phyloP scores from a whole-genome alignment of 2,797 vertebrate species.

The Rhinophrynus dorsalis region DNA sequence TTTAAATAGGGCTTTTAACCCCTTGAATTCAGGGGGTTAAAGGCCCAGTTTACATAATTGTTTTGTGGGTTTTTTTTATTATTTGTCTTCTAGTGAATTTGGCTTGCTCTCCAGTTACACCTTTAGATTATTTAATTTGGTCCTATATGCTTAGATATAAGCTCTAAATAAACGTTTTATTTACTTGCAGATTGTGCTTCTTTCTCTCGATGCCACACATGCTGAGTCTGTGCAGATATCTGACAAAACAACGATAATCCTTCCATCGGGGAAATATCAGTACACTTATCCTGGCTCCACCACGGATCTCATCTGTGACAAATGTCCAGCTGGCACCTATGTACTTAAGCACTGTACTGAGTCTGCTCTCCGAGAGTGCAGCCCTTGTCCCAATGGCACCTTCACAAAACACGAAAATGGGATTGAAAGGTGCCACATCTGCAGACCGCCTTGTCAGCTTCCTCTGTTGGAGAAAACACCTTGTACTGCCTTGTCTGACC shows the following conservation, averaged over 20 bases:
- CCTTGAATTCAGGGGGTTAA: too few relatives aligned
- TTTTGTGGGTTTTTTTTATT: too few relatives aligned
- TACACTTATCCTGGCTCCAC: conserved; percentile 78
- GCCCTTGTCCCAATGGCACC: conserved; percentile 77
- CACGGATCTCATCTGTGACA: conserved; percentile 82
- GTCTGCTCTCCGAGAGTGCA: conserved; percentile 82
- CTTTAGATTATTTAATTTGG: too few relatives aligned
- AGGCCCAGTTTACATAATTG: too few relatives aligned
- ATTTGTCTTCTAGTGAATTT: too few relatives aligned
- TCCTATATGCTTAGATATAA: not conserved
- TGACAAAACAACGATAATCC: conserved; percentile 66
- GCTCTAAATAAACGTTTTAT: conserved; percentile 45
- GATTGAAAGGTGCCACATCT: conserved; percentile 85
- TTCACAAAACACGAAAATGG: conserved; percentile 91
- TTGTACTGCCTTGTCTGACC: conserved; percentile 84
- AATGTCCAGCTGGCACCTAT: conserved; percentile 91
- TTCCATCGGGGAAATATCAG: conserved; percentile 79
- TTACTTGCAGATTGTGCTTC: conserved; percentile 77
- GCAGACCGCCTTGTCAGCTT: conserved; percentile 73
- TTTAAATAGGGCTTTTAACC: too few relatives aligned
- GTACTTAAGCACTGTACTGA: conserved; percentile 86
- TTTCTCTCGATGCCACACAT: conserved; percentile 57
- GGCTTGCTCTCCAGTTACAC: too few relatives aligned
- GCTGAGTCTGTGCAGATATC: conserved; percentile 68
- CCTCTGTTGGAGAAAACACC: conserved; percentile 78